These are phyloP conservation scores for Chlamydotis undulata DNA, from an alignment of 2,113 vertebrate species.

Conservation along the genomic window DNA sequence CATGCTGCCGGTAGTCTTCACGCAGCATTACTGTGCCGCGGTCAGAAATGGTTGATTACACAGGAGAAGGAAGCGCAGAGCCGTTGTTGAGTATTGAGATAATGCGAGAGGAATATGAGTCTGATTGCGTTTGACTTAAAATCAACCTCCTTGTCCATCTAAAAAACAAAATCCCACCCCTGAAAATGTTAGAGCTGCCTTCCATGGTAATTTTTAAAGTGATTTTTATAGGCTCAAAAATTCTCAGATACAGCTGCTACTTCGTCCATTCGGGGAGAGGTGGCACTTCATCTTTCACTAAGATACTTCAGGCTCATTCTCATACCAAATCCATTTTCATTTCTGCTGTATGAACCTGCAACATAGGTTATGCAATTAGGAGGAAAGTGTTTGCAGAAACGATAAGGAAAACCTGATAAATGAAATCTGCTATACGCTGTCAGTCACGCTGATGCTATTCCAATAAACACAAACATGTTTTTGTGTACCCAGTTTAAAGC, in stretches of 20 bases:
- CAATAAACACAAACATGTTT: slow-evolving; percentile 6
- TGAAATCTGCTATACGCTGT: neutral
- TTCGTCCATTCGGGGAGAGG: neutral
- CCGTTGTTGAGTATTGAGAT: neutral
- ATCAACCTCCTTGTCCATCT: neutral
- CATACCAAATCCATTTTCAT: slow-evolving; percentile 47
- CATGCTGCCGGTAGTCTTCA: neutral
- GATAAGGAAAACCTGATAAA: slow-evolving; percentile 23
- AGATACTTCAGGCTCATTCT: slow-evolving; percentile 22
- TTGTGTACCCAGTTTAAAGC: neutral
- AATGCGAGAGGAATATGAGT: neutral
- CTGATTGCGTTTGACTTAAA: slow-evolving; percentile 29
- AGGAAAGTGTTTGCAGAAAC: neutral
- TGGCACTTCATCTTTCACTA: slow-evolving; percentile 25
- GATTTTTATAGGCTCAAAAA: neutral
- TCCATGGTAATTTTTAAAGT: neutral
- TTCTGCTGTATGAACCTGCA: neutral
- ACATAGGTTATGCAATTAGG: slow-evolving; percentile 51
- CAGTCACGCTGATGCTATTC: slow-evolving; percentile 5
- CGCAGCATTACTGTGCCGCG: neutral
- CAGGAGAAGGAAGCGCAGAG: neutral
- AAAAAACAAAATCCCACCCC: neutral
- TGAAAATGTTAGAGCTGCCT: neutral
- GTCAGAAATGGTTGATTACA: neutral
- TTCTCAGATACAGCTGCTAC: neutral